Evolutionary conservation across 2,797 vertebrate genomes (phyloP).

Genomic region (Cephalopachus bancanus): DNA sequence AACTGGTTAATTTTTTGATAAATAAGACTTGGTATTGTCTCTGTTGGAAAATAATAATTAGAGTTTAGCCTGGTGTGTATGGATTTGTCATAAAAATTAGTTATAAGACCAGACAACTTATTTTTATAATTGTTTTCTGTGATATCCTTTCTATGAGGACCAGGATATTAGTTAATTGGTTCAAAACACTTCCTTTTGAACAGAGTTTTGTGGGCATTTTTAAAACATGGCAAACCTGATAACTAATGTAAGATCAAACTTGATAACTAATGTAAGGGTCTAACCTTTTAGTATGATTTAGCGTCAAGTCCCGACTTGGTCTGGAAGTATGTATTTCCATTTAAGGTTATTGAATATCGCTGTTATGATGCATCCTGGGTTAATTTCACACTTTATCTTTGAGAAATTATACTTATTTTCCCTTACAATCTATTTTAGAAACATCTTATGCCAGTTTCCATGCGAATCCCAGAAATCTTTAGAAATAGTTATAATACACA

Average conservation of each 20-base stretch:
- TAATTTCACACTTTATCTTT: neutral
- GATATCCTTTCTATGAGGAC: neutral
- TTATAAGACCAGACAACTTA: neutral
- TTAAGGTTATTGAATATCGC: neutral
- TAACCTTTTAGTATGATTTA: neutral
- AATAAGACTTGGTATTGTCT: neutral
- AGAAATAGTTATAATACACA: neutral
- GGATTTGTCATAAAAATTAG: neutral
- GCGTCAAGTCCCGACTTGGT: neutral
- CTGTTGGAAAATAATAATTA: conserved; percentile 23
- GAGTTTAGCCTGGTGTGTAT: neutral
- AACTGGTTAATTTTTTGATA: neutral
- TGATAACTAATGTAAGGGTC: neutral
- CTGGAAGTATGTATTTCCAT: neutral
- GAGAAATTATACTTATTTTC: conserved; percentile 32
- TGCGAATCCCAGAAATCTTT: neutral
- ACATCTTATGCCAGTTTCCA: neutral
- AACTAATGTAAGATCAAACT: neutral
- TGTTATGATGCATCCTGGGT: neutral
- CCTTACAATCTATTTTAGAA: neutral
- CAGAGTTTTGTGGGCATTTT: neutral
- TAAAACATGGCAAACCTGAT: neutral
- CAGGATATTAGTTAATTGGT: neutral
- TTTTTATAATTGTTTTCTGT: neutral
- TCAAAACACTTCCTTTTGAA: neutral